Base-by-base conservation (phyloP, 2,888 invertebrate species). In the Ophioninae sp. region DNA sequence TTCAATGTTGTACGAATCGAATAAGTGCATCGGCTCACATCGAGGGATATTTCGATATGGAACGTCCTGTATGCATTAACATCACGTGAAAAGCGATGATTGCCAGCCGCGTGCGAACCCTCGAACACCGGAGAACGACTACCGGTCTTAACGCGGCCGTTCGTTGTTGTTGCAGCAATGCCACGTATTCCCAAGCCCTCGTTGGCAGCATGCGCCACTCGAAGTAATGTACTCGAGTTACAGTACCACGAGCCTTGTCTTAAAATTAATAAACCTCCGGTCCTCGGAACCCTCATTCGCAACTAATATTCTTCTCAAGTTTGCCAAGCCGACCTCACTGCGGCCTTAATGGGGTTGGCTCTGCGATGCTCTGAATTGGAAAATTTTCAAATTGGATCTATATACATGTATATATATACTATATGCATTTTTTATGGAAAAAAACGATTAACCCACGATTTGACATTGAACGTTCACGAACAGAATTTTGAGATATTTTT, bases 151-250 rank as follows among this genome's bases (percentile, higher is more conserved):
- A 37, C 9, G 30, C 37, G 69, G 64, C 58, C 59, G 30, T 44
- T 68, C 76, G 59, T 68, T 67, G 58, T 76, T 68, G 67, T 67
- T 71, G 56, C 51, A 71, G 64, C 63, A 71, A 64, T 71, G 64
- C 68, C 44, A 22, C 64, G 51, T 71, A 78, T 71, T 78, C 23
- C 64, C 39, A 64, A 30, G 56, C 71, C 64, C 78, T 71, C 71
- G 64, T 71, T 56, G 39, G 58, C 39, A 78, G 56, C 51, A 37
- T 64, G 58, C 51, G 65, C 58, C 80, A 73, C 80, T 80, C 71
- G 80, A 77, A 78, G 59, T 64, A 59, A 69, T 78, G 80, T 51
- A 78, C 80, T 78, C 77, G 74, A 77, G 77, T 74, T 80, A 80
- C 74, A 69, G 44, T 44, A 23, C 65, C 69, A 73, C 75, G 58